phyloP scores from a whole-genome alignment of 2,888 invertebrate species.

The Eupithecia exiguata region DNA sequence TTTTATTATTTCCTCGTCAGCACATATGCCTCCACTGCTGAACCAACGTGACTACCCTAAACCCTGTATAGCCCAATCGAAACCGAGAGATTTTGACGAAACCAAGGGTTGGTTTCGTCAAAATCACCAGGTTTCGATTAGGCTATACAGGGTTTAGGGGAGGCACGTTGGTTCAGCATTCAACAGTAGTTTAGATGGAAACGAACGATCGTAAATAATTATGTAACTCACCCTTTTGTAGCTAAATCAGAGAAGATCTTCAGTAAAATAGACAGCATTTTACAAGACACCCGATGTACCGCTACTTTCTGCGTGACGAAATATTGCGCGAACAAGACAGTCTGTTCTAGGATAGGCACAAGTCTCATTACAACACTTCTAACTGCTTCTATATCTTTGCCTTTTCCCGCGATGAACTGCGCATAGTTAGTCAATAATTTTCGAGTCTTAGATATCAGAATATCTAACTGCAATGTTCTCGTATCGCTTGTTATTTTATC shows the following conservation, averaged over 20 bases:
- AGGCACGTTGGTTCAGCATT: no score
- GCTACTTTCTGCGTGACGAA: slow-evolving; percentile 91
- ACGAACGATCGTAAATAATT: no score
- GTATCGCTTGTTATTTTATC: slow-evolving; percentile 86
- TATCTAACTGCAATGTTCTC: slow-evolving; percentile 82
- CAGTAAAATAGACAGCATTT: slow-evolving; percentile 91
- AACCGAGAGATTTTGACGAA: no score
- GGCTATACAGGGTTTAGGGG: no score
- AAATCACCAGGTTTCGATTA: no score
- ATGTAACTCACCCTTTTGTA: slow-evolving; percentile 84
- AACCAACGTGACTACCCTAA: no score
- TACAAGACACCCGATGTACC: slow-evolving; percentile 90
- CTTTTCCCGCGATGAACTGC: slow-evolving; percentile 63
- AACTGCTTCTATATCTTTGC: slow-evolving; percentile 52
- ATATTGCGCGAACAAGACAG: slow-evolving; percentile 89
- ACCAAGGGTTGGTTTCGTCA: no score
- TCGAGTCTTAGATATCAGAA: slow-evolving; percentile 69
- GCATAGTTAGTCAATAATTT: slow-evolving; percentile 72
- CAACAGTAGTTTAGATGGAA: no score
- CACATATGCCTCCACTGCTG: no score
- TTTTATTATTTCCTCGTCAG: not conserved
- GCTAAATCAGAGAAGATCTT: slow-evolving; percentile 93
- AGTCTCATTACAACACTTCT: slow-evolving; percentile 73
- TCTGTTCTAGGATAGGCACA: slow-evolving; percentile 91
- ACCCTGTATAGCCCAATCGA: no score